Percentiles rank a stretch among this genome's conserved stretches.
Conservation (phyloP, 2,888 invertebrate species). For the Esperia sulphurella region DNA sequence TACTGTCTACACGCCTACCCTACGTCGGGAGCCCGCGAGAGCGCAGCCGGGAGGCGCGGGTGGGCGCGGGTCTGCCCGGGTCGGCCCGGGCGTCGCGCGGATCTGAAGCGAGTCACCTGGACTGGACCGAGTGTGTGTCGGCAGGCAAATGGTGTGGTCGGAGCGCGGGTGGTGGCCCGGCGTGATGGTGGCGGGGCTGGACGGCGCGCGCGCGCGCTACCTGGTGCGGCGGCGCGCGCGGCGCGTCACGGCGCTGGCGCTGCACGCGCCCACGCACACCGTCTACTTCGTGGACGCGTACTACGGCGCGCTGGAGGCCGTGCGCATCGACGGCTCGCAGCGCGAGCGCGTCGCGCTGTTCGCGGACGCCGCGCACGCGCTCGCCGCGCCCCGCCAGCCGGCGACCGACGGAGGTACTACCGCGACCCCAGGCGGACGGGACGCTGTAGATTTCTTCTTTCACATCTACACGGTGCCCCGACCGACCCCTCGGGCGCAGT, state of each 20-base stretch:
- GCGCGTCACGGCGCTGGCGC: conserved; percentile 87
- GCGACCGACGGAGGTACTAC: background rate
- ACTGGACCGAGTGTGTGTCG: too few species aligned
- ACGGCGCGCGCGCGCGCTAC: conserved; percentile 76
- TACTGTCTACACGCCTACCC: too few species aligned
- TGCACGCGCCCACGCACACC: conserved; percentile 85
- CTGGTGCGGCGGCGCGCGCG: conserved; percentile 81
- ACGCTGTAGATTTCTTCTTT: too few species aligned
- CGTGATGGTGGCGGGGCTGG: conserved; percentile 82
- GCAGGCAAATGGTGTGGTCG: conserved; percentile 86
- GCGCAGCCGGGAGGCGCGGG: too few species aligned
- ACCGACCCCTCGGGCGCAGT: too few species aligned
- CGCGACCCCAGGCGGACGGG: too few species aligned
- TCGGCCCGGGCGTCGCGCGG: too few species aligned
- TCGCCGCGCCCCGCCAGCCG: conserved; percentile 19
- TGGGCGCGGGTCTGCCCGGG: too few species aligned
- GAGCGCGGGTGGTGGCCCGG: conserved; percentile 81
- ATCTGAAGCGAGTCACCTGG: too few species aligned
- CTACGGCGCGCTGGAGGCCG: conserved; percentile 84
- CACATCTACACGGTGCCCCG: too few species aligned
- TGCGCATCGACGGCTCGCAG: conserved; percentile 83
- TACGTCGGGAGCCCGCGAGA: background rate
- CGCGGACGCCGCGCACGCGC: conserved; percentile 22
- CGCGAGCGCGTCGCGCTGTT: conserved; percentile 57
- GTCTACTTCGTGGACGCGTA: conserved; percentile 94